Base-by-base conservation (phyloP, 2,113 vertebrate genomes). In the Engraulis encrasicolus region DNA sequence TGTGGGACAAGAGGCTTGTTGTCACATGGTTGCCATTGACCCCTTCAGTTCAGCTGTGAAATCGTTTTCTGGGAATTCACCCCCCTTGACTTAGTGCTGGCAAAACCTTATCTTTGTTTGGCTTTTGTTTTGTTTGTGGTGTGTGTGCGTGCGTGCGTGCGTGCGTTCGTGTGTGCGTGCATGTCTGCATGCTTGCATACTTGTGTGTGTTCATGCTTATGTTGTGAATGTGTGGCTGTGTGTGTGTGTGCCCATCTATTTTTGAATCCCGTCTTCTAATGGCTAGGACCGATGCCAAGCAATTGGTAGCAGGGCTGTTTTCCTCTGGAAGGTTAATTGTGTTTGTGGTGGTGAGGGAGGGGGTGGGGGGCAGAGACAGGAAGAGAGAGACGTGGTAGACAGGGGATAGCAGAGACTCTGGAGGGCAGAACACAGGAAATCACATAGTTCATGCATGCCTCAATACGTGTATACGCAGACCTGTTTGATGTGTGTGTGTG, bases 241-340 rank as follows among this genome's bases (percentile, higher is more conserved):
- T n/a, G n/a, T n/a, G n/a, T n/a, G n/a, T n/a, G n/a, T n/a, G n/a
- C n/a, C n/a, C n/a, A n/a, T n/a, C n/a, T n/a, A 61, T 61, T 61
- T 61, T 61, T 61, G 27, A 23, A 61, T 11, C 54, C 20, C n/a
- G n/a, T n/a, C 20, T 61, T 80, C 78, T 23, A 86, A 71, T 12
- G 37, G 49, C 50, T 80, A 14, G 52, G 79, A 74, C 20, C 85
- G 79, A 54, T 34, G 80, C 38, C 50, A 36, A 58, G 83, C 89
- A 89, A 90, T 81, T 87, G 79, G 79, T 50, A 12, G 82, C 52
- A 38, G 40, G 78, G 20, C 83, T 61, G 61, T 18, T 61, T 61
- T 23, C 54, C 11, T 61, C 27, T 61, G n/a, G 54, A 61, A 61
- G 20, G 54, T 61, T 5, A 11, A 61, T 61, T 61, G 54, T 61